Evolutionary conservation across 2,113 vertebrate species (phyloP), one percentile per base, ranked within the genome.

Genomic region (Rana temporaria): DNA sequence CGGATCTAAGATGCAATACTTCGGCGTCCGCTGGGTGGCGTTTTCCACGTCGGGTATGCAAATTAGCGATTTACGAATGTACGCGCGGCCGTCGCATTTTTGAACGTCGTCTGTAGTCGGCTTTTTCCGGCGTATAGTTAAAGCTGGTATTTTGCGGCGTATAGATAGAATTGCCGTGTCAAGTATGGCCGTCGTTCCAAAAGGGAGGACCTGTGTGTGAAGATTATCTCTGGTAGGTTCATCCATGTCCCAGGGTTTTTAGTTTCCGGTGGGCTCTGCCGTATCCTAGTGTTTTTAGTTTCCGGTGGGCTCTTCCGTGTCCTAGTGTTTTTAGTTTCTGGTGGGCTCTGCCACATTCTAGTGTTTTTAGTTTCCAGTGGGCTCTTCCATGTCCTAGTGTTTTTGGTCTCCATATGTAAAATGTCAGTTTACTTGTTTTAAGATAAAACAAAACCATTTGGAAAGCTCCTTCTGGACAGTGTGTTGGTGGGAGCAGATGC

Each of bases 391-490:
- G 48, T 24, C 79, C 53, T 24, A 81, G 20, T 63, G 48, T 65
- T 66, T 64, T 56, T 57, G 24, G 65, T 57, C 14, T 20, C 26
- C 42, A 24, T 12, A 55, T 75, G 60, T 82, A 74, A 32, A 14
- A 82, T 82, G 52, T 57, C 8, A 57, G 65, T 56, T 66, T 26
- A 59, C 70, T 74, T 66, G 66, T 52, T 19, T 8, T 7, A 59
- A 48, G 48, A 75, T 82, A 75, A 67, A 67, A 82, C 70, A 82
- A 67, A 66, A 55, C 18, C 70, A 17, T 57, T 30, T 75, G 62
- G 34, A 74, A 64, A 57, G n/a, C 26, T 65, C 26, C 70, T 42
- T 75, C 70, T 82, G 80, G 70, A 82, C 62, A 74, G 24, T 75
- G 38, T 38, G 70, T n/a, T 42, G 52, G 48, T 42, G 70, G 6